Base-by-base conservation (phyloP, 2,797 vertebrate species). In the Kryptolebias ocellatus region DNA sequence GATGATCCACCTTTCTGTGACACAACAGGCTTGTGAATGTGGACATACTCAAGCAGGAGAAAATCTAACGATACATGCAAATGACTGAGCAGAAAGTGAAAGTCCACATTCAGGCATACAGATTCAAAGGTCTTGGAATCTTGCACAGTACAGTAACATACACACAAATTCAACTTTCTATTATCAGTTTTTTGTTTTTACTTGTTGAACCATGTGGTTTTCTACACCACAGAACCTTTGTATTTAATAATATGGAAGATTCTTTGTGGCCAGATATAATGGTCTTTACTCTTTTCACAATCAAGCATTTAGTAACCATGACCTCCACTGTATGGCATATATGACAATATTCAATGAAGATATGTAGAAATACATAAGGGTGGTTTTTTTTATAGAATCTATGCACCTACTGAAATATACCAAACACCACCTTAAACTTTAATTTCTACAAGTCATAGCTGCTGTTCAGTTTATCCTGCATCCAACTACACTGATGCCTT, bases 321-420 rank as follows among this genome's bases (percentile, higher is more conserved):
- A 2, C 0, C 37, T 39, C 8, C 0, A 34, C 64, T 62, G 56
- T 56, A 64, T 55, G 11, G 61, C 66, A 66, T 68, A 60, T 54
- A 56, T 70, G 72, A 79, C 64, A 53, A 20, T 18, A 27, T 81
- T 88, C 68, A 73, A 73, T 89, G 55, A 44, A 44, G 82, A 81
- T 72, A 65, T 72, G 59, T 37, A 61, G 37, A 62, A 72, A 72
- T 59, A 77, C 76, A 76, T 67, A 60, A 29, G 57, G 47, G 79
- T n/a, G 29, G 60, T 66, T 24, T 51, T 68, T 34, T 56, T 63
- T 57, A 53, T 52, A 16, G 42, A 58, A n/a, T 54, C 1, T 44
- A 27, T 14, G 24, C 14, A 8, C 49, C 29, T 42, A 20, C n/a
- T 56, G 18, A 20, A 37, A 54, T 8, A 54, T 37, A 3, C 15